Conservation (phyloP, 2,113 vertebrate species). For the Mus musculus region GRCm39 chr3:86177501-86178000, state of each 20-base stretch:
- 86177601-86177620: not conserved
- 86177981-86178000: not conserved
- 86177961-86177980: not conserved
- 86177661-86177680: not conserved
- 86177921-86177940: constrained; percentile 21
- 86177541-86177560: not conserved
- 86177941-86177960: not conserved
- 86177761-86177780: constrained; percentile 10
- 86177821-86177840: not conserved
- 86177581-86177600: not conserved
- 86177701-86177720: not conserved
- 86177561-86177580: not conserved
- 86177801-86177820: not conserved
- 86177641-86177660: not conserved
- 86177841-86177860: not conserved
- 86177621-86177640: not conserved
- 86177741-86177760: not conserved
- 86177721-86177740: not conserved
- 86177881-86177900: not conserved
- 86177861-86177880: not conserved
- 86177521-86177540: not conserved
- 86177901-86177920: not conserved
- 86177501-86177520: not conserved
- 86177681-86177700: not conserved
- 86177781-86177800: not conserved